A percentile compares a stretch with the other conserved stretches of the same genome.
Conservation (phyloP, 2,797 vertebrate species). For the Anguilla marmorata region DNA sequence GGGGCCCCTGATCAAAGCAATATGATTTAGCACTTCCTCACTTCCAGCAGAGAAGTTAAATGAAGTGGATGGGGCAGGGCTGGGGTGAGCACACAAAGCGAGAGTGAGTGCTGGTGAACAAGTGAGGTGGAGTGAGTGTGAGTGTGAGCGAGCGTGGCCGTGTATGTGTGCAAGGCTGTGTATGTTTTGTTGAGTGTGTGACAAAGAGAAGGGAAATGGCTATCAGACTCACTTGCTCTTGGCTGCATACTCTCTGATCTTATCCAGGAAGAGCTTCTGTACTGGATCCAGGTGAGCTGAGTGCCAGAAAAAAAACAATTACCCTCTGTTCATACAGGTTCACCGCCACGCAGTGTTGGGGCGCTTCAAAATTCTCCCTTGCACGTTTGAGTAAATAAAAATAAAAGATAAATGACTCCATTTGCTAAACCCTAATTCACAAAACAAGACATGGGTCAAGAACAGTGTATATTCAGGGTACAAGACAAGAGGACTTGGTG, state of each 20-base stretch:
- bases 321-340: not conserved
- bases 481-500: slow-evolving; percentile 31
- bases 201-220: not conserved
- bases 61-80: too few relatives aligned
- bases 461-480: slow-evolving; percentile 40
- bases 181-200: not conserved
- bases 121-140: not conserved
- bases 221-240: slow-evolving; percentile 73
- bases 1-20: not conserved
- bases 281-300: slow-evolving; percentile 76
- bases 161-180: not conserved
- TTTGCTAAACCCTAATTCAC: slow-evolving; percentile 48
- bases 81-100: not conserved
- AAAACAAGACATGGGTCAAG: slow-evolving; percentile 40
- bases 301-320: slow-evolving; percentile 23
- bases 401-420: slow-evolving; percentile 25
- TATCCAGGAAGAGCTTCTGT: slow-evolving; percentile 85
- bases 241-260: slow-evolving; percentile 80
- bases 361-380: slow-evolving; percentile 16
- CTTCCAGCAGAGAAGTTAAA: too few relatives aligned
- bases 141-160: not conserved
- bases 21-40: too few relatives aligned
- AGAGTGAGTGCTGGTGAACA: not conserved
- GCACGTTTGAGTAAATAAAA: not conserved
- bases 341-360: slow-evolving; percentile 9